Base-by-base conservation (phyloP, 2,797 vertebrate species). In the Urosaurus nigricauda region DNA sequence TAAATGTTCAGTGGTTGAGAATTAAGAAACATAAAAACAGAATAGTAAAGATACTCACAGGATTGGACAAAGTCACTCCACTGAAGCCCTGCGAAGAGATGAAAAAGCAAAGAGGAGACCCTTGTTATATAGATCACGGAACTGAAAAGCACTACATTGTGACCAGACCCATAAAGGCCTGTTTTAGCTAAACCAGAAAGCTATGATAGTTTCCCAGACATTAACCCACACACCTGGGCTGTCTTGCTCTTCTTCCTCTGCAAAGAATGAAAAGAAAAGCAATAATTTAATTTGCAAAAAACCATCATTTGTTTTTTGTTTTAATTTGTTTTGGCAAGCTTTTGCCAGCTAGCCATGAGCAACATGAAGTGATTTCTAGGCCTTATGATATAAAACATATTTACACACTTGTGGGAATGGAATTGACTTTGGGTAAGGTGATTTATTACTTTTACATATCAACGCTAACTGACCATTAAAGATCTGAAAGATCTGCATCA, bases 21-120 rank as follows among this genome's bases (percentile, higher is more conserved):
- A 68, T 9, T 19, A 47, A 77, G 24, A 77, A 37, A 77, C 74
- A 47, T 77, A 43, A 77, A 47, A 77, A 26, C 65, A 40, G 47
- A 12, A 3, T 32, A 68, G 26, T 68, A 68, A 58, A 74, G 37
- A 53, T 84, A 88, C 87, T 88, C 81, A 89, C 88, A 12, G 88
- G 88, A 79, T 82, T 89, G 60, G 6, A 24, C 35, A 89, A 11
- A 4, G 19, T 70, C 47, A 43, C 17, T 58, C 79, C 70, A 43
- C 12, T 1, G 13, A 43, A 1, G 47, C 51, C 58, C 88, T 89
- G 84, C n/a, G 77, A 56, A 89, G 37, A 71, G 32, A 86, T 14
- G 60, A 40, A 21, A 51, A 29, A 35, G 19, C 4, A 40, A 32
- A 86, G 32, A 56, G 53, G 37, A 29, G 26, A 2, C 12, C 2